These are phyloP conservation scores for Pogonocichla stellata DNA, from an alignment of 2,113 vertebrate species.

Conservation along the genomic window DNA sequence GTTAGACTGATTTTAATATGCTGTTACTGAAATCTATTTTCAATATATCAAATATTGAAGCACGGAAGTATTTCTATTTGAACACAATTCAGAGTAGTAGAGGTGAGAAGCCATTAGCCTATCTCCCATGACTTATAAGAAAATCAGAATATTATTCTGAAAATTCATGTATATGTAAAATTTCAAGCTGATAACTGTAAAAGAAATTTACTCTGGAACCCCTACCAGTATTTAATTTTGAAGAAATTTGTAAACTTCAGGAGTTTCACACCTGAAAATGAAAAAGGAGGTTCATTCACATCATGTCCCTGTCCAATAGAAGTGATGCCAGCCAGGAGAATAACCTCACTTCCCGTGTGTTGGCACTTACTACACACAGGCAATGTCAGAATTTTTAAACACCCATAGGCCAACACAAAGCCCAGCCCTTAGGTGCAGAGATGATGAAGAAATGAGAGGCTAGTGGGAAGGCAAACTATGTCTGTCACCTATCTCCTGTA, in stretches of 20 bases:
- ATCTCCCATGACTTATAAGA: background rate
- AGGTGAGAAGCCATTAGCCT: background rate
- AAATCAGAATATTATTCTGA: background rate
- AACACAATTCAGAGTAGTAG: background rate
- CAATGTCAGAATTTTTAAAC: background rate
- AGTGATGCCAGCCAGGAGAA: background rate
- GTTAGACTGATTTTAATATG: background rate
- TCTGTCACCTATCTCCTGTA: background rate
- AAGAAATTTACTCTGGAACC: background rate
- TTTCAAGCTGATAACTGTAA: background rate
- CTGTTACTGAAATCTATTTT: background rate
- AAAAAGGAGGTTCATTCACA: background rate
- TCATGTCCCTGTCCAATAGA: background rate
- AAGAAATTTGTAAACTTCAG: background rate
- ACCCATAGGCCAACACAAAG: background rate
- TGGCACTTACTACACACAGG: background rate
- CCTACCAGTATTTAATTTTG: background rate
- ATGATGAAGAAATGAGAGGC: background rate
- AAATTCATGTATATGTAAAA: background rate
- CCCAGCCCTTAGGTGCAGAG: background rate
- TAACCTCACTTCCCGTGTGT: accelerated
- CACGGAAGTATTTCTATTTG: background rate
- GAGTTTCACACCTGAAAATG: background rate
- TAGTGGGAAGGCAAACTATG: background rate
- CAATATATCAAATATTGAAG: background rate